Evolutionary conservation across 2,797 vertebrate genomes (phyloP), one percentile per base, ranked within the genome.

Genomic region (Pachyuromys duprasi): DNA sequence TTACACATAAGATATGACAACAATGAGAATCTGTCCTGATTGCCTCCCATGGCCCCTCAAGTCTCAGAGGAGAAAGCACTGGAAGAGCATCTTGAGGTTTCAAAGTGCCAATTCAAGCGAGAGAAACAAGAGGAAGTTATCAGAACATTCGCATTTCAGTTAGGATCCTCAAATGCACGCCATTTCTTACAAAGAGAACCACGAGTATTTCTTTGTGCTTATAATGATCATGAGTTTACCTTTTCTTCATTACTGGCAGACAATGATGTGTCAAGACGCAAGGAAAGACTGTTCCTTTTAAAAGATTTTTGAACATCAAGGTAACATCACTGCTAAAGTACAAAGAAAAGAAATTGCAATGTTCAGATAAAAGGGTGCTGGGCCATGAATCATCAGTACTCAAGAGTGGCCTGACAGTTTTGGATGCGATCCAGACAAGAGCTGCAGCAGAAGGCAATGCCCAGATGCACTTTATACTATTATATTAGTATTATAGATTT

Each of bases 401-500:
- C 97, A 96, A 53, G 96, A 76, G 92, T 89, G 91, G 97, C 92
- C 93, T 97, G 98, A 98, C 97, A 98, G 97, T 33, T 91, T 81
- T 98, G 98, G 98, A 98, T 57, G 92, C 94, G 87, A 92, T 98
- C 97, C 98, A 98, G 97, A 89, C 90, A 89, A 98, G 96, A 98
- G 91, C 97, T 5, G 80, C 95, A 95, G 97, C 57, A 70, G 90
- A 97, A 98, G 98, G 97, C 89, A 97, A 94, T 96, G 98, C 94
- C 97, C 98, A 99, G 98, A 98, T 98, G 98, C 94, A 97, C 96
- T 98, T 98, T 97, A 87, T 96, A 95, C 96, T 97, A 96, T 94
- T 97, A 96, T 92, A 96, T 97, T 97, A 98, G 95, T 98, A 98
- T 96, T 97, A 94, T 98, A 79, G 95, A 98, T 97, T 98, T 98